Conservation (phyloP, 2,888 invertebrate genomes). For the Lasioglossum malachurum region DNA sequence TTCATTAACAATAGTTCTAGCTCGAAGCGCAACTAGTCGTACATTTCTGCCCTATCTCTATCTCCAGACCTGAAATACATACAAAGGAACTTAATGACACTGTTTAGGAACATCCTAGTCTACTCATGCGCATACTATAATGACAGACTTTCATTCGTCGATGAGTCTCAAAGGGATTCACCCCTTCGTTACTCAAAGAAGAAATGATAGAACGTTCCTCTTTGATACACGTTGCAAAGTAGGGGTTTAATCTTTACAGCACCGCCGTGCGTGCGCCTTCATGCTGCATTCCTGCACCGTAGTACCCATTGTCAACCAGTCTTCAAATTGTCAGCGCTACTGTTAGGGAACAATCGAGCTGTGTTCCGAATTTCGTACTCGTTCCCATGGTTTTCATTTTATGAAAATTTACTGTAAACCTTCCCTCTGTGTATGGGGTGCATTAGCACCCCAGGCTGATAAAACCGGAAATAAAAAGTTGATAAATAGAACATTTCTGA, state of each 20-base stretch:
- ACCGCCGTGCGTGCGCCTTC: not conserved
- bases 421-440: too few species aligned
- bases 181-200: not conserved
- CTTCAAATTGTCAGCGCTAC: not conserved
- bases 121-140: not conserved
- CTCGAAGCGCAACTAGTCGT: not conserved
- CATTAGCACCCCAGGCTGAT: too few species aligned
- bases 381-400: too few species aligned
- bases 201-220: not conserved
- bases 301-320: not conserved
- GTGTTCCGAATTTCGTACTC: not conserved
- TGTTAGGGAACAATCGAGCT: not conserved
- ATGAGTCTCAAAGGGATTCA: constrained; percentile 3
- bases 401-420: too few species aligned
- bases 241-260: not conserved
- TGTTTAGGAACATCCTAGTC: not conserved
- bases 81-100: not conserved
- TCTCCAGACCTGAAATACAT: too few species aligned
- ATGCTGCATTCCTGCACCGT: not conserved
- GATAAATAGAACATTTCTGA: too few species aligned
- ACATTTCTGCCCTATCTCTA: not conserved
- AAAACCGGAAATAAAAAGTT: too few species aligned
- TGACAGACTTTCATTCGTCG: constrained; percentile 7
- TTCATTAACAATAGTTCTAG: not conserved
- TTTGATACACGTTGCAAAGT: not conserved